Evolutionary conservation across 2,113 vertebrate species (phyloP), one percentile per base, ranked within the genome.

Genomic region (Ivindomyrus marchei): DNA sequence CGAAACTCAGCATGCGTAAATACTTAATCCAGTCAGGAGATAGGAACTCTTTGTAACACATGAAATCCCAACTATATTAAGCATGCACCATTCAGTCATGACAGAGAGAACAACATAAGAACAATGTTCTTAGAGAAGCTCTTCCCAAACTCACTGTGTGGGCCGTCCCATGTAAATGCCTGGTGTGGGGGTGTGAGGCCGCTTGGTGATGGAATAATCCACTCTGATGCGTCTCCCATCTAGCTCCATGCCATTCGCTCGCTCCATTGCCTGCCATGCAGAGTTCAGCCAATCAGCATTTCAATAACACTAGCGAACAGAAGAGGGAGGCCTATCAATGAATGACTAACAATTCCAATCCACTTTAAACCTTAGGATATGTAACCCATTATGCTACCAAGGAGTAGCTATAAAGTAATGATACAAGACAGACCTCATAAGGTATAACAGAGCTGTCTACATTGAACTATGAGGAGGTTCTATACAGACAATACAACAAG

Each of bases 151-250:
- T 97, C 95, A 99, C 98, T 98, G 97, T 86, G 97, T 98, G 91
- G 97, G 97, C 88, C 97, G 96, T 92, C 97, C 97, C 98, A 98
- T 98, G 94, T 98, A 98, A 92, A 98, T 98, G 93, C 98, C 97
- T 36, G 98, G 97, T 19, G 97, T 99, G 77, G 97, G 97, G 2
- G 97, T 98, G 92, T 99, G 98, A 0, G 98, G 95, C 92, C 97
- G 96, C 93, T 99, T 99, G 74, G 98, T 98, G 92, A 99, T 98
- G 0, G 98, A 99, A 88, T 97, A 98, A 95, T 98, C 97, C 92
- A 98, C 97, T 52, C 97, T 94, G 93, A 98, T 98, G 92, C 96
- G 96, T 91, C 97, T 96, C 88, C 97, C 97, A 83, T 98, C 97
- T 91, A 98, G 94, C 92, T 99, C 98, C 98, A 99, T 99, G 21